These are phyloP conservation scores for Norana najaformis DNA, from an alignment of 2,888 invertebrate genomes.

Conservation along the genomic window DNA sequence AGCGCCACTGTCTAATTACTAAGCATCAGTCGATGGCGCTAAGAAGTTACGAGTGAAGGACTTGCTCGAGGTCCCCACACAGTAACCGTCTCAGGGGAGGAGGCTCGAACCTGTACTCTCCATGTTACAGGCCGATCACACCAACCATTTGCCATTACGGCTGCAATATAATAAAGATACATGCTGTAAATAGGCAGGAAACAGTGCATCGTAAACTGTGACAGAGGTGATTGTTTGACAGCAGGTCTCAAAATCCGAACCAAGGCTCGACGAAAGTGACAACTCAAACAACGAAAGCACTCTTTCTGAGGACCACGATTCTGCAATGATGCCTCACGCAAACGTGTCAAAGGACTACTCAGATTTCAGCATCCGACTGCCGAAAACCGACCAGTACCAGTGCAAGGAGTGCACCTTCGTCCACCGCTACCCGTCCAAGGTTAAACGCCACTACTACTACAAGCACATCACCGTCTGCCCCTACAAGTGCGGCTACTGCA, in stretches of 20 bases:
- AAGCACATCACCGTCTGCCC: conserved; percentile 38
- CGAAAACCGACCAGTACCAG: conserved; percentile 37
- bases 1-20: too few relatives aligned
- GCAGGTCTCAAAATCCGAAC: not conserved
- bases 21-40: too few relatives aligned
- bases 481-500: conserved; percentile 41
- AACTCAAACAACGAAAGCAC: not conserved
- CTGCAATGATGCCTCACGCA: not conserved
- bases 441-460: conserved; percentile 41
- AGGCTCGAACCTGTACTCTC: too few relatives aligned
- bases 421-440: conserved; percentile 39
- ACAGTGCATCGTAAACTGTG: not conserved
- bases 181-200: too few relatives aligned
- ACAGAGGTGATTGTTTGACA: not conserved
- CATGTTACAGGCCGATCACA: too few relatives aligned
- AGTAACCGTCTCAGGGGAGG: too few relatives aligned
- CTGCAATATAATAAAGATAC: too few relatives aligned
- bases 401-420: conserved; percentile 43
- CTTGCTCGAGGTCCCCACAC: too few relatives aligned
- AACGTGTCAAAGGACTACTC: conserved; percentile 31
- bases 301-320: not conserved
- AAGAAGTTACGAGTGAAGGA: too few relatives aligned
- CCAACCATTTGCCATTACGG: too few relatives aligned
- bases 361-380: conserved; percentile 37
- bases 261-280: not conserved